phyloP scores from a whole-genome alignment of 2,888 invertebrate species.

The Danaus chrysippus region DNA sequence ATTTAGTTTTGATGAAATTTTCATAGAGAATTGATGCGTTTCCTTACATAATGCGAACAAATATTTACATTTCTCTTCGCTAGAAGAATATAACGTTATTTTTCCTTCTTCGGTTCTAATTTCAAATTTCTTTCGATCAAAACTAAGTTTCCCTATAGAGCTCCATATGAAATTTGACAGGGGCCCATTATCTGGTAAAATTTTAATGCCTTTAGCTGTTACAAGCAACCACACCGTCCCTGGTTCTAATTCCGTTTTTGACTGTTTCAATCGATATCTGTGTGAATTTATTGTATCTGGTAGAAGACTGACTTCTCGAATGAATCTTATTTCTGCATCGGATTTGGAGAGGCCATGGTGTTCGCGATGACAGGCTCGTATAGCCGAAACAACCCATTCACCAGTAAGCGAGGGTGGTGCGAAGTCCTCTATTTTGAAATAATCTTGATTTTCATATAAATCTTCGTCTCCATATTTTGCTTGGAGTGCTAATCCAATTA shows the following conservation, averaged over 20 bases:
- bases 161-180: slow-evolving; percentile 95
- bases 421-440: slow-evolving; percentile 91
- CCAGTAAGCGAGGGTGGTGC: slow-evolving; percentile 84
- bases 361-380: slow-evolving; percentile 90
- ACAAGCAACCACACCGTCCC: slow-evolving; percentile 93
- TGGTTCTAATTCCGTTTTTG: slow-evolving; percentile 85
- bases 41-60: slow-evolving; percentile 92
- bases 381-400: slow-evolving; percentile 78
- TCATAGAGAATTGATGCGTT: slow-evolving; percentile 97
- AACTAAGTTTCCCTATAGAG: slow-evolving; percentile 95
- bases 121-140: slow-evolving; percentile 98
- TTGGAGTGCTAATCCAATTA: slow-evolving; percentile 94
- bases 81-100: slow-evolving; percentile 92
- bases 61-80: slow-evolving; percentile 96
- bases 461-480: slow-evolving; percentile 92
- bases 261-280: slow-evolving; percentile 87
- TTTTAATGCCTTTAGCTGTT: slow-evolving; percentile 94
- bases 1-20: slow-evolving; percentile 89
- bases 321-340: slow-evolving; percentile 93
- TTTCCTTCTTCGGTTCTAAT: slow-evolving; percentile 94
- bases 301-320: slow-evolving; percentile 90
- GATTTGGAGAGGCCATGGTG: slow-evolving; percentile 86
- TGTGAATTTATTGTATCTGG: slow-evolving; percentile 95
- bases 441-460: slow-evolving; percentile 59
- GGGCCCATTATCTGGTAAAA: slow-evolving; percentile 84